phyloP scores from a whole-genome alignment of 2,888 invertebrate genomes.

The Petrolisthes cinctipes region DNA sequence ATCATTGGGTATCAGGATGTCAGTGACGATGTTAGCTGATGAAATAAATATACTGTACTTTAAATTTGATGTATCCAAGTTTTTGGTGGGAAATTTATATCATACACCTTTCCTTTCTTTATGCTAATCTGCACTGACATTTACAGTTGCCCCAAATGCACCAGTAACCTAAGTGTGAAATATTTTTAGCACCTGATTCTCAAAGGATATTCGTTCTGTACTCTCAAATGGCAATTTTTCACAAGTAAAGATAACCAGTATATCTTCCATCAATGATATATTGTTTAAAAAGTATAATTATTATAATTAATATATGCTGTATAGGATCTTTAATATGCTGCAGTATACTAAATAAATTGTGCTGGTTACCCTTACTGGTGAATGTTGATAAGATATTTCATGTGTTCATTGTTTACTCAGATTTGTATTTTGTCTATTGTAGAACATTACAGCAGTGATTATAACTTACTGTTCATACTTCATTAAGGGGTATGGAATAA shows the following conservation, averaged over 20 bases:
- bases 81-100: no score
- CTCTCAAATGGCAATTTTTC: conserved; percentile 16
- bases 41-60: neutral
- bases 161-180: conserved; percentile 1
- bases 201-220: neutral
- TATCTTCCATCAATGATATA: neutral
- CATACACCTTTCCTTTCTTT: no score
- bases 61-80: no score
- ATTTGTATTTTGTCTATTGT: no score
- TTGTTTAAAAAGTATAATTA: neutral
- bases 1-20: neutral
- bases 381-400: no score
- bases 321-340: neutral
- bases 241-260: conserved; percentile 33
- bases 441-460: no score
- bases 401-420: no score
- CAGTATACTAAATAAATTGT: neutral
- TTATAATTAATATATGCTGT: neutral
- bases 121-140: neutral
- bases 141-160: neutral
- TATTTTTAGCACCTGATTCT: conserved; percentile 9
- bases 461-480: no score
- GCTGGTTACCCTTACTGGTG: no score
- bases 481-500: no score
- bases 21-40: neutral